Evolutionary conservation across 1,140 invertebrate species (phyloP).

Genomic region (Rhopalosiphum padi): DNA sequence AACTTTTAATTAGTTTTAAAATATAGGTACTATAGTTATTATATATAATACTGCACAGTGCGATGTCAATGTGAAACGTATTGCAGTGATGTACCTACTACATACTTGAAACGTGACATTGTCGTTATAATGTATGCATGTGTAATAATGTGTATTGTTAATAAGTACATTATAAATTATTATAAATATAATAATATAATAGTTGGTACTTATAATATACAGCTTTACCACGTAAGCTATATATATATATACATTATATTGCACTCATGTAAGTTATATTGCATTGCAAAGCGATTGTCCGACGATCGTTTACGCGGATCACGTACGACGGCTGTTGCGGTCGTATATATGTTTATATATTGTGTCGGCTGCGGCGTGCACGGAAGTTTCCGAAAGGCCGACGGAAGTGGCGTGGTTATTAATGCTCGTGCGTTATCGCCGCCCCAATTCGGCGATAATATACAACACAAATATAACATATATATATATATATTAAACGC

Average conservation of each 20-base stretch:
- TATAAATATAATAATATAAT: no score
- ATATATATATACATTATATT: not conserved
- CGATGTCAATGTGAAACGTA: no score
- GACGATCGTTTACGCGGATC: not conserved
- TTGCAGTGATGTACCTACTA: no score
- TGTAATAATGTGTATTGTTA: no score
- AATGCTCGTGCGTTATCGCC: not conserved
- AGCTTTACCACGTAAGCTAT: no score
- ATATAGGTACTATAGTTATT: no score
- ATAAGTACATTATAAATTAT: no score
- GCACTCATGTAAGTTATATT: not conserved
- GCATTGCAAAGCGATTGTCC: not conserved
- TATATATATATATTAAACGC: not conserved
- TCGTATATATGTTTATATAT: not conserved
- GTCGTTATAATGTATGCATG: no score
- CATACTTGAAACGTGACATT: no score
- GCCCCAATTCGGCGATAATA: not conserved
- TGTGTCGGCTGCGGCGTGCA: not conserved
- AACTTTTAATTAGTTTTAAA: no score
- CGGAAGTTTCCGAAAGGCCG: not conserved
- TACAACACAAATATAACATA: not conserved
- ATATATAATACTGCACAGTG: no score
- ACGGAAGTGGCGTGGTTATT: not conserved
- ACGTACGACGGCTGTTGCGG: constrained; percentile 1
- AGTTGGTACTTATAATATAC: no score